Conservation (phyloP, 2,888 invertebrate genomes). For the Itoplectis maculator region DNA sequence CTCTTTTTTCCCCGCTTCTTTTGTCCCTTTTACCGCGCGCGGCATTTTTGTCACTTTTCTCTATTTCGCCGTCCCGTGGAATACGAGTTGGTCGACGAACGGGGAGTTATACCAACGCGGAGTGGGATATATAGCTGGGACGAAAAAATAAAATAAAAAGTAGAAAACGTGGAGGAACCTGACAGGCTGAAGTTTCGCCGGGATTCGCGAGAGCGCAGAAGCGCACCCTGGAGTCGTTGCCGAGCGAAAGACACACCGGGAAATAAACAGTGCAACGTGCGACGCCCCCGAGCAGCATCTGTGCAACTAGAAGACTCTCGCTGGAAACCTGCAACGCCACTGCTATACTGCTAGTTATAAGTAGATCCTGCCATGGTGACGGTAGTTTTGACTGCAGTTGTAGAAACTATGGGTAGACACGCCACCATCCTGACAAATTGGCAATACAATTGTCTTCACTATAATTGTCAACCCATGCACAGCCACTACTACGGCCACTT, state of each 20-base stretch:
- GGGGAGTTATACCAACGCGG: constrained; percentile 8
- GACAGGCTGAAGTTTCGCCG: constrained; percentile 35
- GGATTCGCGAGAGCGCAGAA: constrained; percentile 29
- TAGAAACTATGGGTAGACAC: background rate
- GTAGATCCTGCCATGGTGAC: background rate
- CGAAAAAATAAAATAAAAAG: no score
- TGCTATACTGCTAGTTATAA: constrained; percentile 10
- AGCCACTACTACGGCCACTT: background rate
- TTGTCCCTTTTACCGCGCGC: background rate
- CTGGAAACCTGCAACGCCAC: constrained; percentile 24
- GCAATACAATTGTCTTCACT: no score
- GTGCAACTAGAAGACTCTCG: constrained; percentile 42
- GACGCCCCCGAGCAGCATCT: constrained; percentile 7
- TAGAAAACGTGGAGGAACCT: background rate
- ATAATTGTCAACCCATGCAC: no score
- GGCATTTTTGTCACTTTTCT: constrained; percentile 38
- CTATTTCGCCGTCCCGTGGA: constrained; percentile 21
- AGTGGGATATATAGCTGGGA: background rate
- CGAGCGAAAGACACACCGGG: constrained; percentile 6
- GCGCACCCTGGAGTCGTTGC: constrained; percentile 28
- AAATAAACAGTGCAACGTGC: constrained; percentile 31
- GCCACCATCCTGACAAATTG: constrained; percentile 1
- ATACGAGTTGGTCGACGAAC: constrained; percentile 21
- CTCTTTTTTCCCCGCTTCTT: background rate
- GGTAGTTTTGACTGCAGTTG: background rate